Evolutionary conservation across 2,888 invertebrate genomes (phyloP).

Genomic region (Caenorhabditis sp.): DNA sequence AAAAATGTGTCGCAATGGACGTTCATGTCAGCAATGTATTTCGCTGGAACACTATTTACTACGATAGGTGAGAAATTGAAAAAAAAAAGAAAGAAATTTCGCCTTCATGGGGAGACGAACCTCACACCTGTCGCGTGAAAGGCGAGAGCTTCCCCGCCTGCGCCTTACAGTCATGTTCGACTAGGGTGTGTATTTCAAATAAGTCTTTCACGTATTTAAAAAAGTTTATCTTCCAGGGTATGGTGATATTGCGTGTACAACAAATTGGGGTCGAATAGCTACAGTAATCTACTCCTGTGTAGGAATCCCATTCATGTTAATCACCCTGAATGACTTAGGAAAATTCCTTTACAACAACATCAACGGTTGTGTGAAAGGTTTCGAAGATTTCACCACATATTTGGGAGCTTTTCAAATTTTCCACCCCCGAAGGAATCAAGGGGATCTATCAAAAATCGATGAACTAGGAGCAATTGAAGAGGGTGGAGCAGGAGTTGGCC

Average conservation of each 20-base stretch:
- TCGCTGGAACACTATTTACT: slow-evolving; percentile 68
- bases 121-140: too few relatives aligned
- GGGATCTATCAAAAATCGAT: slow-evolving; percentile 27
- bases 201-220: too few relatives aligned
- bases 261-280: slow-evolving; percentile 83
- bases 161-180: too few relatives aligned
- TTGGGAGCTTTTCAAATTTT: slow-evolving; percentile 41
- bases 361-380: slow-evolving; percentile 58
- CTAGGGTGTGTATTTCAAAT: too few relatives aligned
- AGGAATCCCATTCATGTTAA: slow-evolving; percentile 90
- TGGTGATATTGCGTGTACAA: slow-evolving; percentile 91
- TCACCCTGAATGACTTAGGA: slow-evolving; percentile 92
- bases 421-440: slow-evolving; percentile 4
- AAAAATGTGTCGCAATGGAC: slow-evolving; percentile 57
- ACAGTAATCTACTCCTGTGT: slow-evolving; percentile 89
- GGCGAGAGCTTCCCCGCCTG: too few relatives aligned
- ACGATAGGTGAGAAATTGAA: slow-evolving; percentile 60
- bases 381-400: slow-evolving; percentile 40
- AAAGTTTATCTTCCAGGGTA: slow-evolving; percentile 81
- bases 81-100: too few relatives aligned
- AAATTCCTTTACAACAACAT: slow-evolving; percentile 68
- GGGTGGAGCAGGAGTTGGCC: slow-evolving; percentile 9
- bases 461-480: slow-evolving; percentile 20
- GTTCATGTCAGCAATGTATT: slow-evolving; percentile 67
- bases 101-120: too few relatives aligned